These are phyloP conservation scores for Epicauta chinensis DNA, from an alignment of 1,140 invertebrate genomes.

Conservation along the genomic window DNA sequence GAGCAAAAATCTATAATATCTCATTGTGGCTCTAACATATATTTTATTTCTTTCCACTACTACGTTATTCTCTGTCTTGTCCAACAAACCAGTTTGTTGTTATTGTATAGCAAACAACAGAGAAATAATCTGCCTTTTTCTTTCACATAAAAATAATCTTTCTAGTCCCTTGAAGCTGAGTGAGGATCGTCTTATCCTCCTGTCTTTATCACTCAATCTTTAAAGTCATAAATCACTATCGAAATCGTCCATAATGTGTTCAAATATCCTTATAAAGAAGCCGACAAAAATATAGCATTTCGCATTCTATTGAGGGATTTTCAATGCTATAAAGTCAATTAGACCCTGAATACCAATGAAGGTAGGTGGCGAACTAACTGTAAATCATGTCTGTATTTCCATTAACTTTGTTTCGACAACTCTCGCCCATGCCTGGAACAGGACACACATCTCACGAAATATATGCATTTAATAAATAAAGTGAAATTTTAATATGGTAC, in stretches of 20 bases:
- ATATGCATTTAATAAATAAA: too few species aligned
- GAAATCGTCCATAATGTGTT: conserved; percentile 33
- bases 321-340: conserved; percentile 25
- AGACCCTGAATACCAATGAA: conserved; percentile 24
- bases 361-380: conserved; percentile 20
- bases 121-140: conserved; percentile 28
- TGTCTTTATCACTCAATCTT: conserved; percentile 32
- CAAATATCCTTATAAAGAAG: conserved; percentile 27
- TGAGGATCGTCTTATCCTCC: too few species aligned
- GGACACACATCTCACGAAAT: too few species aligned
- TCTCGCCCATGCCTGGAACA: neutral
- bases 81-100: too few species aligned
- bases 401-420: conserved; percentile 8
- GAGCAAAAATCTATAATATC: too few species aligned
- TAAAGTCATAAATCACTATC: conserved; percentile 33
- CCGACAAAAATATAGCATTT: conserved; percentile 23
- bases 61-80: too few species aligned
- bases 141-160: conserved; percentile 6
- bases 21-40: too few species aligned
- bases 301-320: conserved; percentile 26
- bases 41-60: too few species aligned
- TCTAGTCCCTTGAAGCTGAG: too few species aligned
- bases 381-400: conserved; percentile 23
- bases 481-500: too few species aligned
- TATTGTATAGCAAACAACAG: conserved; percentile 13